Conservation (phyloP, 1,140 invertebrate genomes). For the Brachionus angularis region DNA sequence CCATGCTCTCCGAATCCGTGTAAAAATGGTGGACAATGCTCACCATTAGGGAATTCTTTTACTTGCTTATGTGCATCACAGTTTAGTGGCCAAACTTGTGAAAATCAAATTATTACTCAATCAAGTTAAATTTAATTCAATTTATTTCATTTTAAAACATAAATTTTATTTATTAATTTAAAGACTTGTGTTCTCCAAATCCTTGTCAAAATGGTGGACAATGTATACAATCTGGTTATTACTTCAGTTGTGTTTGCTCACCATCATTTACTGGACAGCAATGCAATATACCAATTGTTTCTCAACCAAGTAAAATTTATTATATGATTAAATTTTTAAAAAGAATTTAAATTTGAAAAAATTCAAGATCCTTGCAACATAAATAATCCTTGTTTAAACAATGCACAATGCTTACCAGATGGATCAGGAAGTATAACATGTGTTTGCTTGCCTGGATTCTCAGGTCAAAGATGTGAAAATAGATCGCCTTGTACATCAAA, state of each 20-base stretch:
- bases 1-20: constrained; percentile 37
- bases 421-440: constrained; percentile 2
- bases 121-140: background rate
- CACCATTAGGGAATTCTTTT: constrained; percentile 34
- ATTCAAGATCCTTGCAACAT: constrained; percentile 5
- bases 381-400: constrained; percentile 29
- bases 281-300: background rate
- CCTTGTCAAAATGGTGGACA: constrained; percentile 44
- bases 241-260: constrained; percentile 41
- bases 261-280: constrained; percentile 21
- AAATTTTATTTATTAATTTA: too few relatives aligned
- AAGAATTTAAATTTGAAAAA: background rate
- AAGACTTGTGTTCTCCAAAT: constrained; percentile 43
- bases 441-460: constrained; percentile 27
- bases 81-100: constrained; percentile 48
- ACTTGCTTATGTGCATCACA: constrained; percentile 60
- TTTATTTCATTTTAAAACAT: too few relatives aligned
- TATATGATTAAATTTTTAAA: background rate
- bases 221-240: constrained; percentile 24
- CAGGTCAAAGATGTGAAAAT: constrained; percentile 38
- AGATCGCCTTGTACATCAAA: constrained; percentile 44
- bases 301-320: background rate
- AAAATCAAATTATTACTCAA: constrained; percentile 6
- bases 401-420: constrained; percentile 10
- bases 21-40: constrained; percentile 40